These are phyloP conservation scores for Florisuga fusca DNA, from an alignment of 2,797 vertebrate species.

Conservation along the genomic window DNA sequence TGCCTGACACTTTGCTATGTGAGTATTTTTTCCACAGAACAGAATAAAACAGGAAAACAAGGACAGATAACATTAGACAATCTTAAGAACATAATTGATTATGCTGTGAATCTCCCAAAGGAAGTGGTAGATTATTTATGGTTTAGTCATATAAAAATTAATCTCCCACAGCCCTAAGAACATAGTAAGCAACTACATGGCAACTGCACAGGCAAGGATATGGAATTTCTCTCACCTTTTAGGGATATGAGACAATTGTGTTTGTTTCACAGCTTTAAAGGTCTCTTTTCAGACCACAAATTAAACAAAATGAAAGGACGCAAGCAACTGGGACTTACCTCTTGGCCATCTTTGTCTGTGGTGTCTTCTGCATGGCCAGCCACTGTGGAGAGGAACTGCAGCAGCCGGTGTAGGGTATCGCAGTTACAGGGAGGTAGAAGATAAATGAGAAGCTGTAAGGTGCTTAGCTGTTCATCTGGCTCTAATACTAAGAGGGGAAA, in stretches of 20 bases:
- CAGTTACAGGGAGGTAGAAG: slow-evolving; percentile 97
- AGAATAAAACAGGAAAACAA: not conserved
- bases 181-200: not conserved
- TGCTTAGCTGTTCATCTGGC: slow-evolving; percentile 85
- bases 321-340: slow-evolving; percentile 75
- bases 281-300: not conserved
- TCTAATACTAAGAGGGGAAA: slow-evolving; percentile 84
- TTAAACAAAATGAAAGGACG: not conserved
- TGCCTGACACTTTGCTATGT: not conserved
- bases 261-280: not conserved
- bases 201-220: not conserved
- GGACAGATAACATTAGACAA: not conserved
- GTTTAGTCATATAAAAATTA: not conserved
- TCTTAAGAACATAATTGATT: not conserved
- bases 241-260: not conserved
- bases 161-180: not conserved
- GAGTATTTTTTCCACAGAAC: not conserved
- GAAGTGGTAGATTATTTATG: not conserved
- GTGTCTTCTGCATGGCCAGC: slow-evolving; percentile 89
- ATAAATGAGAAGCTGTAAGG: slow-evolving; percentile 93
- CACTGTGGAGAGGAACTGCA: slow-evolving; percentile 93
- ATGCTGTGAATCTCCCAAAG: not conserved
- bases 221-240: not conserved
- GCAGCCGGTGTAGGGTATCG: slow-evolving; percentile 93
- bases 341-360: slow-evolving; percentile 84